Evolutionary conservation across 2,113 vertebrate species (phyloP).

Genomic region (Oreochromis niloticus): DNA sequence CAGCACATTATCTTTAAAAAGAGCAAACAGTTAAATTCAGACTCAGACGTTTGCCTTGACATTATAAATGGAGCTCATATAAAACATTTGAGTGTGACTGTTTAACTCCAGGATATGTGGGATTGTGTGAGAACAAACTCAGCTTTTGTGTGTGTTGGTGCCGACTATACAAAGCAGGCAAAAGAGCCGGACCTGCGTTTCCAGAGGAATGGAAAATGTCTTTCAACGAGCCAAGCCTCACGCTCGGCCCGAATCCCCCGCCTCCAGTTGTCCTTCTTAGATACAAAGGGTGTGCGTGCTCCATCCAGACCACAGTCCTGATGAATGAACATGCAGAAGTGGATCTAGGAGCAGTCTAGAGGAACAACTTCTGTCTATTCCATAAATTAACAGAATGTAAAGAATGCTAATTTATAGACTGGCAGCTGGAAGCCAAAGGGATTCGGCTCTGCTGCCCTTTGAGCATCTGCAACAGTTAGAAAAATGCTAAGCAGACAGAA

Average conservation of each 20-base stretch:
- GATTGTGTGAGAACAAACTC: background rate
- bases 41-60: background rate
- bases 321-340: constrained; percentile 20
- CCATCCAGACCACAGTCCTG: background rate
- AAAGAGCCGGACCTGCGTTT: constrained; percentile 2
- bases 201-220: constrained; percentile 28
- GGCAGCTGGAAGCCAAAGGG: background rate
- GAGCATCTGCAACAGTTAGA: constrained; percentile 32
- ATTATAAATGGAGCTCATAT: background rate
- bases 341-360: background rate
- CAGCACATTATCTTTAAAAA: background rate
- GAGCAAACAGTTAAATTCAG: constrained; percentile 2
- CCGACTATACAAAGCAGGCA: background rate
- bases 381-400: background rate
- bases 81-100: constrained; percentile 16
- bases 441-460: background rate
- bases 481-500: constrained; percentile 40
- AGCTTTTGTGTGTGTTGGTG: constrained; percentile 19
- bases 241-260: background rate
- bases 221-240: constrained; percentile 17
- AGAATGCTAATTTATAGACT: background rate
- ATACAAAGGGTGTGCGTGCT: background rate
- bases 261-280: background rate
- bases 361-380: background rate
- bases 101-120: background rate